Percentiles rank a stretch among this genome's conserved stretches.
These are phyloP conservation scores for Bombyx huttoni DNA, from an alignment of 2,888 invertebrate species.

Conservation along the genomic window DNA sequence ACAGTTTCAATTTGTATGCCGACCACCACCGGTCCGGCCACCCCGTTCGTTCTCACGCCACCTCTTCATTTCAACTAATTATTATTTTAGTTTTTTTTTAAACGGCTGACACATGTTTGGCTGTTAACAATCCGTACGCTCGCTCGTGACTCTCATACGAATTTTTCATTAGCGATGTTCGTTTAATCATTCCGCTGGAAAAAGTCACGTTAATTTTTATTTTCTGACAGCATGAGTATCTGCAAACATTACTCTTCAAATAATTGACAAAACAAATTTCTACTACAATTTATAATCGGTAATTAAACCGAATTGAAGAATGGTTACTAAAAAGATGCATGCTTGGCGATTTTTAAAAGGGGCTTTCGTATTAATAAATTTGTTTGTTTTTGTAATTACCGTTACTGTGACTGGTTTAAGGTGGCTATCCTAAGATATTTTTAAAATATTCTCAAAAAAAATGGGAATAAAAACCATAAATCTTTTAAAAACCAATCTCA, in stretches of 20 bases:
- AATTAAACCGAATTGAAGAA: too few relatives aligned
- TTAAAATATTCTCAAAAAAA: too few relatives aligned
- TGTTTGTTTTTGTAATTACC: too few relatives aligned
- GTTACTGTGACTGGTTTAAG: too few relatives aligned
- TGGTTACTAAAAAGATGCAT: too few relatives aligned
- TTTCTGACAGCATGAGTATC: not conserved
- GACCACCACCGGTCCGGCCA: constrained; percentile 35
- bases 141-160: constrained; percentile 39
- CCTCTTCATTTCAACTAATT: constrained; percentile 54
- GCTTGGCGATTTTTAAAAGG: too few relatives aligned
- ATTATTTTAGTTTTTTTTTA: constrained; percentile 46
- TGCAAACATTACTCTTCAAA: not conserved
- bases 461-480: too few relatives aligned
- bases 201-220: not conserved
- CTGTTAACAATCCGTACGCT: constrained; percentile 27
- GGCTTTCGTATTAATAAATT: too few relatives aligned
- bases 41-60: constrained; percentile 61
- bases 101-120: constrained; percentile 41
- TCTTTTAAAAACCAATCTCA: too few relatives aligned
- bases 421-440: too few relatives aligned
- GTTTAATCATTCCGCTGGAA: not conserved
- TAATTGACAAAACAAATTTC: not conserved
- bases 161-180: constrained; percentile 3
- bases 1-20: constrained; percentile 57
- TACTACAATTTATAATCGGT: too few relatives aligned